Evolutionary conservation across 2,888 invertebrate species (phyloP).

Genomic region (Bombylius major): DNA sequence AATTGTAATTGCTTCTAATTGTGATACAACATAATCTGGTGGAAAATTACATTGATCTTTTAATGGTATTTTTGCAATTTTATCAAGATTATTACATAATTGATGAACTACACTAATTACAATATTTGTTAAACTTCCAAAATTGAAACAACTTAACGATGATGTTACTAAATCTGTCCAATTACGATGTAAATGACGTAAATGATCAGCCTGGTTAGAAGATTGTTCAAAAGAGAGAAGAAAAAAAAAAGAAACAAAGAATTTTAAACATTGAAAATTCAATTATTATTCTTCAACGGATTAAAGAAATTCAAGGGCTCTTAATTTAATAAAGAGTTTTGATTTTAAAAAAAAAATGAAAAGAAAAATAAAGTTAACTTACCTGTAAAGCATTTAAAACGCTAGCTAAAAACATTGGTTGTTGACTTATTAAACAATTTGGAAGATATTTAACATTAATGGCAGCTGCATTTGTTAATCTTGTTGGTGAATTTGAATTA

Average conservation of each 20-base stretch:
- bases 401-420: constrained; percentile 71
- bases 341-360: too few species aligned
- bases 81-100: constrained; percentile 56
- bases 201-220: constrained; percentile 40
- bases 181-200: constrained; percentile 62
- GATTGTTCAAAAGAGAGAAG: not conserved
- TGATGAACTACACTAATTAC: constrained; percentile 68
- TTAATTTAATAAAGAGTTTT: too few species aligned
- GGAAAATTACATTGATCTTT: constrained; percentile 38
- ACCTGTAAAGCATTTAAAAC: constrained; percentile 60
- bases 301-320: too few species aligned
- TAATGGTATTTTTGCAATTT: constrained; percentile 36
- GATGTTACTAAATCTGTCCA: constrained; percentile 73
- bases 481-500: constrained; percentile 24
- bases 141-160: constrained; percentile 66
- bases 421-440: constrained; percentile 57
- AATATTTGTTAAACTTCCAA: constrained; percentile 57
- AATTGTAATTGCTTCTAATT: constrained; percentile 64
- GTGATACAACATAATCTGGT: constrained; percentile 65
- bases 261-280: too few species aligned
- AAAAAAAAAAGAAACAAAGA: not conserved
- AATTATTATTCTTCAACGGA: too few species aligned
- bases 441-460: constrained; percentile 46
- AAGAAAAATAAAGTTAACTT: not conserved
- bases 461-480: constrained; percentile 26